Base-by-base conservation (phyloP, 2,113 vertebrate species). In the Laterallus jamaicensis region DNA sequence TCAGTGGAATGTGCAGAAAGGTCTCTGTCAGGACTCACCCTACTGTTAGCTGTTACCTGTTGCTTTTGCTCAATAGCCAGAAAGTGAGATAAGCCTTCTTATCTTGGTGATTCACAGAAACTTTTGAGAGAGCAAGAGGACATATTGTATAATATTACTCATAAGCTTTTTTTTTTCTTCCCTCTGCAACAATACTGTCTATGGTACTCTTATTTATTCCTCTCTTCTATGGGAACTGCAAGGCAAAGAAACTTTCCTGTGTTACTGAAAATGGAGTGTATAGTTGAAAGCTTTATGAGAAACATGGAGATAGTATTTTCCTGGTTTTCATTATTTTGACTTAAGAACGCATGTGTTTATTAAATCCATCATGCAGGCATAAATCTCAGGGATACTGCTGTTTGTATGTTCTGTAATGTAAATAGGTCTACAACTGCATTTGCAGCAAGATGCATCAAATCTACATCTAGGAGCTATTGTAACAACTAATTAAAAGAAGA, bases 221-320 rank as follows among this genome's bases (percentile, higher is more conserved):
- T 67, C 16, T 82, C 19, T 67, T 62, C 35, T 35, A 35, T 67
- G 75, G 63, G 50, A 88, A 25, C 35, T 69, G 35, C 28, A 96
- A 85, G 60, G 15, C 44, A 74, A 85, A 74, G 37, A n/a, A 90
- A 7, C 24, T 85, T 91, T 50, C 17, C n/a, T 31, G 5, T 50
- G 60, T 28, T 68, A 7, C 55, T 50, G 25, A 93, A 54, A 62
- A 62, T 28, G 25, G 32, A 78, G 16, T 1, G 1, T 59, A 9
- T 10, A 73, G 11, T 59, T 80, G 32, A 87, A 90, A 95, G 22
- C 15, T 68, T 94, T 82, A 49, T 54, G 26, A 68, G 56, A 85
- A 70, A 76, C 7, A n/a, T 21, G 16, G 16, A 29, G 47, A 25
- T 31, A 75, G 6, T 8, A 9, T 68, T 79, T 81, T 63, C n/a